phyloP scores from a whole-genome alignment of 2,888 invertebrate genomes.

The Corbicula japonica region DNA sequence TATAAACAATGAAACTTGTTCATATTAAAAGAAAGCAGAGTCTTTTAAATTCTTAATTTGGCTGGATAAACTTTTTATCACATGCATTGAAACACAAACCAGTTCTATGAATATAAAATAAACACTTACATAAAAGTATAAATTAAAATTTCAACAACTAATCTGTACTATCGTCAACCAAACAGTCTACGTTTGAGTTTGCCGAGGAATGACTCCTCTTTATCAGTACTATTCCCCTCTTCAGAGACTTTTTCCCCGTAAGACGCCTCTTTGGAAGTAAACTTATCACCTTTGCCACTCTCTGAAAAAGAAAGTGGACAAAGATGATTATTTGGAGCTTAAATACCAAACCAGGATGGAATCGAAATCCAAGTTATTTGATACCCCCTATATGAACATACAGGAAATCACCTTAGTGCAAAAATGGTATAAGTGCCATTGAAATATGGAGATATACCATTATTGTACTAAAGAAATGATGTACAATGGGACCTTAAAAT shows the following conservation, averaged over 20 bases:
- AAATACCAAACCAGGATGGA: no score
- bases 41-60: neutral
- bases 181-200: slow-evolving; percentile 84
- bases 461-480: no score
- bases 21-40: neutral
- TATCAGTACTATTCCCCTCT: slow-evolving; percentile 72
- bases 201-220: slow-evolving; percentile 78
- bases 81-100: no score
- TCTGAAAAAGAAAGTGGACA: slow-evolving; percentile 69
- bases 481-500: no score
- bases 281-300: slow-evolving; percentile 65
- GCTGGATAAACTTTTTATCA: neutral
- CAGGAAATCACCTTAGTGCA: no score
- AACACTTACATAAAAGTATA: slow-evolving; percentile 6
- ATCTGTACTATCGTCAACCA: slow-evolving; percentile 72
- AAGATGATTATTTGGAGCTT: no score
- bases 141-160: neutral
- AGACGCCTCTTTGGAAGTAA: slow-evolving; percentile 49
- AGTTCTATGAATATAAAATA: no score
- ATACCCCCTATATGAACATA: no score
- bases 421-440: no score
- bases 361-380: no score
- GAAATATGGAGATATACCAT: no score
- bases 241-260: slow-evolving; percentile 63
- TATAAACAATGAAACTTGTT: neutral